phyloP scores from a whole-genome alignment of 2,888 invertebrate genomes.

The Steinernema scapterisci region DNA sequence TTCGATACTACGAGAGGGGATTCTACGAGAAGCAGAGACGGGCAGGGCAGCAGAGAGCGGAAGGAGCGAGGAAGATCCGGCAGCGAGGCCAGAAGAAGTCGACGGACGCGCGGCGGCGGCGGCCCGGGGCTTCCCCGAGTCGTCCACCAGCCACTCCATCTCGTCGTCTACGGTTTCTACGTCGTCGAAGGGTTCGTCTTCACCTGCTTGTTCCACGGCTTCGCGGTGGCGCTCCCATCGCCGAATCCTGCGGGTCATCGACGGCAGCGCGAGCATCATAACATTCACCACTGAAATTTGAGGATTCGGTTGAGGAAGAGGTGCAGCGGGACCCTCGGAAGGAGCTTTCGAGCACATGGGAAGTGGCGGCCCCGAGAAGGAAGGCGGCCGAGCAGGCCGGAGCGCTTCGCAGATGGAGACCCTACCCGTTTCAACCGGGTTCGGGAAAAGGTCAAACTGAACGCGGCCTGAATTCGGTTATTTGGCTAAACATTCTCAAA shows the following conservation, averaged over 20 bases:
- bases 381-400: neutral
- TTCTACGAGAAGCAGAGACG: slow-evolving; percentile 9
- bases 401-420: slow-evolving; percentile 2
- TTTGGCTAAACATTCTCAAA: neutral
- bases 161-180: slow-evolving; percentile 30
- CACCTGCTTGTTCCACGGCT: slow-evolving; percentile 65
- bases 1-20: neutral
- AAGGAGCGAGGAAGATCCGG: slow-evolving; percentile 16
- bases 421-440: neutral
- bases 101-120: neutral
- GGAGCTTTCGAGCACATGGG: too few relatives aligned
- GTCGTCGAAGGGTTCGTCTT: slow-evolving; percentile 38
- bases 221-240: slow-evolving; percentile 62
- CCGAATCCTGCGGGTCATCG: slow-evolving; percentile 61
- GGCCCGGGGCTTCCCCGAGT: neutral
- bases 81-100: neutral
- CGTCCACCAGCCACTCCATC: slow-evolving; percentile 6
- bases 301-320: too few relatives aligned
- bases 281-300: slow-evolving; percentile 62
- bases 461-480: slow-evolving; percentile 21
- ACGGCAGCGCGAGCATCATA: slow-evolving; percentile 66
- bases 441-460: slow-evolving; percentile 20
- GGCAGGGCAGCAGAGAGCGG: slow-evolving; percentile 23
- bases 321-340: too few relatives aligned
- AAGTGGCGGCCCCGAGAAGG: too few relatives aligned